These are phyloP conservation scores for Ornithoptera priamus DNA, from an alignment of 2,888 invertebrate genomes.

Conservation along the genomic window DNA sequence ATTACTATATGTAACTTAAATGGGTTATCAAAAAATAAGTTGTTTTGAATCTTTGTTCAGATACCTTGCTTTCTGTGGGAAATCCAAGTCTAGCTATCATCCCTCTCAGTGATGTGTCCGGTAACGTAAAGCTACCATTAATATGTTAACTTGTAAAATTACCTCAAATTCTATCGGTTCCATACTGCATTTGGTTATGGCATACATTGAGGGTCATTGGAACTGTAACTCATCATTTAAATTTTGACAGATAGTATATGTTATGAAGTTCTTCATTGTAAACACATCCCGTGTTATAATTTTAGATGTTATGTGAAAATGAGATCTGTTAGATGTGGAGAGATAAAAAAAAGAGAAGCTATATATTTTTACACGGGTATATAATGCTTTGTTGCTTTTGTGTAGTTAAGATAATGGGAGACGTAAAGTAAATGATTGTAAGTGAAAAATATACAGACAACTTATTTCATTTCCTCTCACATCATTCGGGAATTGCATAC, in stretches of 20 bases:
- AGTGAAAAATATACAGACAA: not conserved
- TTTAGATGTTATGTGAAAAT: conserved; percentile 11
- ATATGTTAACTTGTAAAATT: too few relatives aligned
- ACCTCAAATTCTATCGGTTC: too few relatives aligned
- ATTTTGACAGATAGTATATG: conserved; percentile 18
- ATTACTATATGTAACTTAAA: too few relatives aligned
- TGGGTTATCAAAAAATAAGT: too few relatives aligned
- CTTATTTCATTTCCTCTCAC: not conserved
- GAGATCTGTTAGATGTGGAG: conserved; percentile 2
- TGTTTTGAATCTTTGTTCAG: too few relatives aligned
- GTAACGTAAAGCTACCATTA: too few relatives aligned
- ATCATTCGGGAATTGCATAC: not conserved
- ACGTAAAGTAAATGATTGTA: not conserved
- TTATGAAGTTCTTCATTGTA: not conserved
- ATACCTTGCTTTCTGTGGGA: too few relatives aligned
- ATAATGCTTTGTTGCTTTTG: conserved; percentile 9
- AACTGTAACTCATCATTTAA: not conserved
- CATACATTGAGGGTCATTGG: not conserved
- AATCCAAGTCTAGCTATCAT: too few relatives aligned
- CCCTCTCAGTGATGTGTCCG: too few relatives aligned
- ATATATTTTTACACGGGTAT: conserved; percentile 24
- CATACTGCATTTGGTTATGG: not conserved
- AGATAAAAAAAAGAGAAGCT: conserved; percentile 9
- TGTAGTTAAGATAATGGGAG: not conserved
- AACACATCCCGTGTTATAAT: not conserved